These are phyloP conservation scores for Diplolepis rosae DNA, from an alignment of 2,888 invertebrate genomes.

Conservation along the genomic window DNA sequence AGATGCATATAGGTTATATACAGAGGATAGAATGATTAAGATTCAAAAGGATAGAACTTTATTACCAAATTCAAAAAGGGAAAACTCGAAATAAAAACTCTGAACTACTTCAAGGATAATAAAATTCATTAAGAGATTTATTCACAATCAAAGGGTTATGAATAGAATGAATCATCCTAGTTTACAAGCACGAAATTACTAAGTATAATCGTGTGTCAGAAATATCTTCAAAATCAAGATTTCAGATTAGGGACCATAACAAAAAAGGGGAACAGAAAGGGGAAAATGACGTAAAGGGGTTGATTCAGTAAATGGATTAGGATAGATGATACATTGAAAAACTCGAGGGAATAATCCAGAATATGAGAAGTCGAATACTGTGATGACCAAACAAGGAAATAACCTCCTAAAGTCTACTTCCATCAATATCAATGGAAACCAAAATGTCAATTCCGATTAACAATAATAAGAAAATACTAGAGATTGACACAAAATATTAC, in stretches of 20 bases:
- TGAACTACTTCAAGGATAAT: no score
- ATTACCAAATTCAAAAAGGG: no score
- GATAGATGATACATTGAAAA: slow-evolving; percentile 26
- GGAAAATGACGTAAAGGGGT: slow-evolving; percentile 19
- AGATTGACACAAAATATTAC: neutral
- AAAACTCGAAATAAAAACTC: no score
- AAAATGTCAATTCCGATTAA: neutral
- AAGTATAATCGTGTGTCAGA: slow-evolving; percentile 15
- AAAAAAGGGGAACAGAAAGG: neutral
- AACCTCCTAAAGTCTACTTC: slow-evolving; percentile 18
- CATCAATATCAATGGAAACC: neutral
- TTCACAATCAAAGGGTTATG: no score
- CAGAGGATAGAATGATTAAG: no score
- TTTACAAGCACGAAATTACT: neutral
- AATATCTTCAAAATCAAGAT: slow-evolving; percentile 7
- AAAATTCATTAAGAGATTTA: no score
- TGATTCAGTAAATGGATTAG: slow-evolving; percentile 25
- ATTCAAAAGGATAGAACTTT: no score
- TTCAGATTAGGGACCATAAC: slow-evolving; percentile 24
- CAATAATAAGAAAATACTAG: neutral
- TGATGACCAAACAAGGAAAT: slow-evolving; percentile 26
- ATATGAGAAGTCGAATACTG: slow-evolving; percentile 5
- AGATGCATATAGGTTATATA: no score
- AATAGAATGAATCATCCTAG: no score
- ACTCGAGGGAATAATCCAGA: slow-evolving; percentile 2